A percentile compares a stretch with the other conserved stretches of the same genome.
phyloP scores from a whole-genome alignment of 2,113 vertebrate species.

The Hemiprocne comata region DNA sequence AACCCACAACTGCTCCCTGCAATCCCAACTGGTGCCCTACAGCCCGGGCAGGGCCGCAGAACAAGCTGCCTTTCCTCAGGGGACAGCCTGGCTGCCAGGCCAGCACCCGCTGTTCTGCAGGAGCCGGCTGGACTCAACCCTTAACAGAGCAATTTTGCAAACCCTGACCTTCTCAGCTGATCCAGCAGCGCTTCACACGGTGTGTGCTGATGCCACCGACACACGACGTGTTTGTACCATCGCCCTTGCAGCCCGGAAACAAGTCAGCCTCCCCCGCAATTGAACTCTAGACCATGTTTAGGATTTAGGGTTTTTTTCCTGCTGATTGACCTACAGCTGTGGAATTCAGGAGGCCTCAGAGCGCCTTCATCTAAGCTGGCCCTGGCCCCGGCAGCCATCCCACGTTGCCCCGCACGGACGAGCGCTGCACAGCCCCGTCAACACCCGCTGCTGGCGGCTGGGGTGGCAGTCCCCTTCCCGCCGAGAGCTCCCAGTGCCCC shows the following conservation, averaged over 20 bases:
- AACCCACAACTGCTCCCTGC: background rate
- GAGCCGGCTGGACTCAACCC: background rate
- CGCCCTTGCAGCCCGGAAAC: background rate
- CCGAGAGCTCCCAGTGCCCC: background rate
- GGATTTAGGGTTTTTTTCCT: background rate
- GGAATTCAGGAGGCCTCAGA: background rate
- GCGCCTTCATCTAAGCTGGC: too few species aligned
- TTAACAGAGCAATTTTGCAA: background rate
- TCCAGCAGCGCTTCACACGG: background rate
- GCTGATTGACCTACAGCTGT: background rate
- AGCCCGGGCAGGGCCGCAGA: background rate
- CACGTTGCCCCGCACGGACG: background rate
- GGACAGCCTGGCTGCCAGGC: too few species aligned
- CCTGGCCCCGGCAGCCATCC: background rate
- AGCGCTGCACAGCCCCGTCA: background rate
- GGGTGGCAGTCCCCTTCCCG: background rate
- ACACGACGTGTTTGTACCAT: background rate
- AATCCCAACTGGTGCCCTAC: background rate
- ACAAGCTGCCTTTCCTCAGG: background rate
- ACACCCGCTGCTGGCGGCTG: background rate
- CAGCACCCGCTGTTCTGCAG: too few species aligned
- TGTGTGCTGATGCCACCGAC: too few species aligned
- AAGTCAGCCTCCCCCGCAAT: background rate
- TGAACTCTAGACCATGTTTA: accelerated
- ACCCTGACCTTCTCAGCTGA: background rate